Conservation (phyloP, 1,140 invertebrate genomes). For the Magallana gigas region DNA sequence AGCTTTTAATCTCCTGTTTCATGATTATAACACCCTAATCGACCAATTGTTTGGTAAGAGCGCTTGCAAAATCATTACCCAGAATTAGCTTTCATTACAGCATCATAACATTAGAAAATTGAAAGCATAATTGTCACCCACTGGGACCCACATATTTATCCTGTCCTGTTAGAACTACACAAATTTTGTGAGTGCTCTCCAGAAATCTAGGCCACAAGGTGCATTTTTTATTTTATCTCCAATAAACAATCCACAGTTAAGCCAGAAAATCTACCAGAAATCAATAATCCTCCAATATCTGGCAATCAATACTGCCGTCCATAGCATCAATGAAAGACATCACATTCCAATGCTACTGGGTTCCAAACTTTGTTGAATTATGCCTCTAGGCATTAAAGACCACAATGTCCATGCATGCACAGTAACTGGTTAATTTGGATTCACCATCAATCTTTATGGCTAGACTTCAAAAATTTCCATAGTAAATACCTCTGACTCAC, state of each 20-base stretch:
- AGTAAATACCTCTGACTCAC: not conserved
- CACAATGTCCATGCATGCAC: not conserved
- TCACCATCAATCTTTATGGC: not conserved
- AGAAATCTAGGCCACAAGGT: not conserved
- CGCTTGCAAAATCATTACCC: not conserved
- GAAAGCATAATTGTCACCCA: not conserved
- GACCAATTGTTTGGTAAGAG: not conserved
- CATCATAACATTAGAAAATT: not conserved
- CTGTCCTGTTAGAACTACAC: not conserved
- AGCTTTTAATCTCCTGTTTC: not conserved
- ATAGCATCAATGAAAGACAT: not conserved
- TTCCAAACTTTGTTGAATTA: not conserved
- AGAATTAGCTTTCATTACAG: slow-evolving; percentile 22
- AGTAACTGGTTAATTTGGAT: not conserved
- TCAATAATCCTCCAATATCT: slow-evolving; percentile 11
- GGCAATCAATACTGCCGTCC: not conserved
- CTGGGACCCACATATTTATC: not conserved
- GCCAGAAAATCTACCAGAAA: slow-evolving; percentile 1
- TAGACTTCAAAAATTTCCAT: not conserved
- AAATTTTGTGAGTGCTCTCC: not conserved
- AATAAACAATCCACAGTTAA: not conserved
- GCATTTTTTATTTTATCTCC: slow-evolving; percentile 3
- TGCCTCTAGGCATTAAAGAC: not conserved
- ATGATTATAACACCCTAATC: not conserved
- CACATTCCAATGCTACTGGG: not conserved